Percentiles rank a stretch among this genome's conserved stretches.
These are phyloP conservation scores for Sebastes alutus DNA, from an alignment of 2,797 vertebrate genomes.

Conservation along the genomic window DNA sequence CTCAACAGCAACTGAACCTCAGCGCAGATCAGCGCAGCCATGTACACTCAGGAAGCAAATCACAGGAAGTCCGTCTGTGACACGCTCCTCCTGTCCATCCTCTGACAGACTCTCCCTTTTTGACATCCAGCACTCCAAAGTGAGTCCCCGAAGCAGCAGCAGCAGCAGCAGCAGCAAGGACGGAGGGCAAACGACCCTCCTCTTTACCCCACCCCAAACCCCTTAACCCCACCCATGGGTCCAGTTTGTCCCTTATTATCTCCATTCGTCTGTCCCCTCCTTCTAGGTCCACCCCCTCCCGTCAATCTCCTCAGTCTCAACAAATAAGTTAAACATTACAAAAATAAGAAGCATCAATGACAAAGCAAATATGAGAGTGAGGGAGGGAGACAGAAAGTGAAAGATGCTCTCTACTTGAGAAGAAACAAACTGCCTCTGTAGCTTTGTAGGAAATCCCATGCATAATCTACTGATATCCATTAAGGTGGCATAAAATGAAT, in stretches of 20 bases:
- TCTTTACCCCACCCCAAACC: slow-evolving; percentile 20
- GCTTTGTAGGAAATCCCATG: slow-evolving; percentile 59
- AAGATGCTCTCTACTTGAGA: slow-evolving; percentile 77
- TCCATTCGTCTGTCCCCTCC: slow-evolving; percentile 30
- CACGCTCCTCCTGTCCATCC: slow-evolving; percentile 24
- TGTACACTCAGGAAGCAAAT: slow-evolving; percentile 53
- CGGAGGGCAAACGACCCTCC: slow-evolving; percentile 51
- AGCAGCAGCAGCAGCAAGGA: slow-evolving; percentile 79
- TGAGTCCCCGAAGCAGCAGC: slow-evolving; percentile 79
- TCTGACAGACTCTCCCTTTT: slow-evolving; percentile 26
- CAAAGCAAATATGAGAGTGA: slow-evolving; percentile 63
- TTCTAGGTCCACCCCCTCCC: slow-evolving; percentile 14
- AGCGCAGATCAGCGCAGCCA: slow-evolving; percentile 51
- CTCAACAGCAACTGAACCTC: slow-evolving; percentile 49
- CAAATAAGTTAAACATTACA: slow-evolving; percentile 91
- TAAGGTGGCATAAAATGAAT: slow-evolving; percentile 57
- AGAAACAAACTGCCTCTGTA: slow-evolving; percentile 64
- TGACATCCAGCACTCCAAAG: slow-evolving; percentile 66
- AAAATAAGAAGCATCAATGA: slow-evolving; percentile 82
- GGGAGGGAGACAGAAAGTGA: slow-evolving; percentile 57
- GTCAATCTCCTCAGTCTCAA: slow-evolving; percentile 60
- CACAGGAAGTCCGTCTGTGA: slow-evolving; percentile 19
- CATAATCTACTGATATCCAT: slow-evolving; percentile 64
- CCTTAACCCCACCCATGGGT: slow-evolving; percentile 28
- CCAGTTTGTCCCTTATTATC: slow-evolving; percentile 47